Percentiles rank a stretch among this genome's conserved stretches.
phyloP scores from a whole-genome alignment of 2,113 vertebrate genomes.

The Scolopax mira region DNA sequence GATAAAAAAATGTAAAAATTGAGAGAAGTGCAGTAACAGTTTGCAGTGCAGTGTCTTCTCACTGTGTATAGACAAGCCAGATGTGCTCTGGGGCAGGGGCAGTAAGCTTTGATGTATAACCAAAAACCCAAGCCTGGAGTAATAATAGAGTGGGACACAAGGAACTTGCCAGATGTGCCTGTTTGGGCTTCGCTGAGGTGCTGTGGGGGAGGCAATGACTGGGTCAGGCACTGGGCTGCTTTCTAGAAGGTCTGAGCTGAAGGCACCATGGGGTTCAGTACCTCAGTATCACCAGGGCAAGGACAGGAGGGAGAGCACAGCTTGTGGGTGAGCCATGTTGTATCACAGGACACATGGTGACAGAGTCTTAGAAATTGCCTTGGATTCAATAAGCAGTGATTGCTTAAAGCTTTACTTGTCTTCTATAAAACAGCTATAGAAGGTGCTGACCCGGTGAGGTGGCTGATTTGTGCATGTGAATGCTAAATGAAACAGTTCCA shows the following conservation, averaged over 20 bases:
- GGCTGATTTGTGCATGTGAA: background rate
- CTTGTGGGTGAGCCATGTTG: background rate
- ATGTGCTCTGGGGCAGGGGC: background rate
- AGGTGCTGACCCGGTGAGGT: background rate
- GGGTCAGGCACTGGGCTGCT: background rate
- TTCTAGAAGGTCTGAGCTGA: background rate
- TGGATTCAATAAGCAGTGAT: background rate
- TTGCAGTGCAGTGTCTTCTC: background rate
- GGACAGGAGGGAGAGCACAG: background rate
- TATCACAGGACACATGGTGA: background rate
- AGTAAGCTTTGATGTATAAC: background rate
- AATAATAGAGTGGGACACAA: background rate
- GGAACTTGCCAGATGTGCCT: background rate
- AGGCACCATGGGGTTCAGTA: background rate
- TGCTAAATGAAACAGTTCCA: background rate
- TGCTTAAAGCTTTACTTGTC: background rate
- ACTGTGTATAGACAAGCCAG: background rate
- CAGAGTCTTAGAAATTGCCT: background rate
- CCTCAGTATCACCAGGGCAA: background rate
- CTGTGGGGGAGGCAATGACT: background rate
- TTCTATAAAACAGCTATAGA: background rate
- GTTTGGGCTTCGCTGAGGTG: background rate
- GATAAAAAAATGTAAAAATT: background rate
- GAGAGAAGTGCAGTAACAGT: background rate
- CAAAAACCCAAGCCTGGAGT: fast-evolving